Percentiles rank a stretch among this genome's conserved stretches.
These are phyloP conservation scores for Rousettus madagascariensis DNA, from an alignment of 2,797 vertebrate species.

Conservation along the genomic window DNA sequence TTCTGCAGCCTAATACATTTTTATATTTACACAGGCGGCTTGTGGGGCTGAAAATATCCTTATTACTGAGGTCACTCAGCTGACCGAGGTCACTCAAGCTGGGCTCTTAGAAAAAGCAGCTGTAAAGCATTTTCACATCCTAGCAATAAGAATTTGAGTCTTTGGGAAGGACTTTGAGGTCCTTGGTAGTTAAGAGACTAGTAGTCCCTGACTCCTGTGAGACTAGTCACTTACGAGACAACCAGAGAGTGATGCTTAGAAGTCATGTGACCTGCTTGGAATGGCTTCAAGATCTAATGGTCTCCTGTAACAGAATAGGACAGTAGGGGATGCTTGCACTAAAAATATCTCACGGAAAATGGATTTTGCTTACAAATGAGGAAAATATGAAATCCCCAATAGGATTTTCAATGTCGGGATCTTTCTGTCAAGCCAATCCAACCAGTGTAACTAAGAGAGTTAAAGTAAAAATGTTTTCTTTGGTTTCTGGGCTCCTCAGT, in stretches of 20 bases:
- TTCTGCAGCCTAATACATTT: slow-evolving; percentile 73
- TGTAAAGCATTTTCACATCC: slow-evolving; percentile 18
- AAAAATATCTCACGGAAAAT: slow-evolving; percentile 83
- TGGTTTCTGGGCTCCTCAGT: not conserved
- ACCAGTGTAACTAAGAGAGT: slow-evolving; percentile 28
- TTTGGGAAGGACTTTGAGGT: slow-evolving; percentile 33
- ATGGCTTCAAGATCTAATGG: slow-evolving; percentile 78
- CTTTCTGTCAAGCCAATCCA: slow-evolving; percentile 69
- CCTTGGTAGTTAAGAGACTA: slow-evolving; percentile 55
- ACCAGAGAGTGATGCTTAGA: slow-evolving; percentile 76
- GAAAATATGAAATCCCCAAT: slow-evolving; percentile 78
- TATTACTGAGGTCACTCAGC: slow-evolving; percentile 33
- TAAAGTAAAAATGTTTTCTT: slow-evolving; percentile 43
- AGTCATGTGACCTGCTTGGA: slow-evolving; percentile 80
- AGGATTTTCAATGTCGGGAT: slow-evolving; percentile 74
- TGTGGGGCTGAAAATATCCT: slow-evolving; percentile 64
- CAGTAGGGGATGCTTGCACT: slow-evolving; percentile 77
- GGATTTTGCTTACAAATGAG: slow-evolving; percentile 79
- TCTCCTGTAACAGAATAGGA: slow-evolving; percentile 78
- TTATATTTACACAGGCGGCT: slow-evolving; percentile 55
- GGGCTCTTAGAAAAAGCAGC: slow-evolving; percentile 20
- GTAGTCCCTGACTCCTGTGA: slow-evolving; percentile 64
- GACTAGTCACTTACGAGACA: slow-evolving; percentile 73
- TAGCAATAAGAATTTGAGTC: not conserved
- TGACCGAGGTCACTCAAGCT: not conserved